phyloP scores from a whole-genome alignment of 2,113 vertebrate genomes.

The Psettodes erumei region DNA sequence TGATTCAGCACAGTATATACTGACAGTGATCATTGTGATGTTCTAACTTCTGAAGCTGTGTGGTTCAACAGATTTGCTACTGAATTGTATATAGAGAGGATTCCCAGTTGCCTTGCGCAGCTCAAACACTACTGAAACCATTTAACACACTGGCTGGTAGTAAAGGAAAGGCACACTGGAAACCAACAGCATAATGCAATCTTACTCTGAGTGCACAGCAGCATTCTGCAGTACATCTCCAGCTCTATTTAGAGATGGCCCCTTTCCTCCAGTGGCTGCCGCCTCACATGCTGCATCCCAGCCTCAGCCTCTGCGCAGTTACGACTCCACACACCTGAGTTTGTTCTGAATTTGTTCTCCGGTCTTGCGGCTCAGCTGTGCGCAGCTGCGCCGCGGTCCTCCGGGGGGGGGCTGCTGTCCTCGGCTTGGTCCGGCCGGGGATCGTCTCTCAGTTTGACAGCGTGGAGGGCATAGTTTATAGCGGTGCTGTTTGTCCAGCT shows the following conservation, averaged over 20 bases:
- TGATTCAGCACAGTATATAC: not conserved
- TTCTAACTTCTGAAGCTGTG: not conserved
- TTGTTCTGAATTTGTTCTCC: not conserved
- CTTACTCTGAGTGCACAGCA: not conserved
- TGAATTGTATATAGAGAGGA: not conserved
- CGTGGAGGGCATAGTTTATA: slow-evolving; percentile 93
- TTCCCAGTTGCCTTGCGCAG: not conserved
- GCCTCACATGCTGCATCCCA: slow-evolving; percentile 23
- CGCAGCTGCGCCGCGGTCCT: slow-evolving; percentile 15
- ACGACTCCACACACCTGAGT: not conserved
- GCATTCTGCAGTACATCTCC: not conserved
- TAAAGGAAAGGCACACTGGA: not conserved
- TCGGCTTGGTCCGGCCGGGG: slow-evolving; percentile 32
- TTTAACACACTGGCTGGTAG: not conserved
- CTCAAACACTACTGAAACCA: not conserved
- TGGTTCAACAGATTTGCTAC: not conserved
- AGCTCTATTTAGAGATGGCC: slow-evolving; percentile 2
- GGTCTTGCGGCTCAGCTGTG: slow-evolving; percentile 41
- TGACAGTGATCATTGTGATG: not conserved
- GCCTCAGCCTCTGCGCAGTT: not conserved
- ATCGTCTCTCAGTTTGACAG: slow-evolving; percentile 79
- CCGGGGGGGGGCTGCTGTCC: slow-evolving; percentile 14
- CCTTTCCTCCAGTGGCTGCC: slow-evolving; percentile 5
- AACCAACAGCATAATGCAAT: not conserved
- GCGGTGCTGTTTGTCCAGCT: slow-evolving; percentile 87